These are phyloP conservation scores for Amaurobius ferox DNA, from an alignment of 2,888 invertebrate species.

Conservation along the genomic window DNA sequence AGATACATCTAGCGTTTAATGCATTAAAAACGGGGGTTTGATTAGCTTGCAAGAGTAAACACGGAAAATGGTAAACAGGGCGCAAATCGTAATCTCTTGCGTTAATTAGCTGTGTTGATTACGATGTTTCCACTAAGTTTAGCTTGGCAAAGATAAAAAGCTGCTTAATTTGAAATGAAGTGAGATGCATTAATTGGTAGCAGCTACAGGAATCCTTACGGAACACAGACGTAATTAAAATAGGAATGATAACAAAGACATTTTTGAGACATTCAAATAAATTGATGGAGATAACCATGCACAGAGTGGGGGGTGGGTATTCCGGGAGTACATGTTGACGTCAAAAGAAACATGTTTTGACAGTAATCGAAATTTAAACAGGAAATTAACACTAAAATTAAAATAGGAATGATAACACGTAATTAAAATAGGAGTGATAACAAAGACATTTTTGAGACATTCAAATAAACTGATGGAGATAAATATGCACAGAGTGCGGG, in stretches of 20 bases:
- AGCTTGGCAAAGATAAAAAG: neutral
- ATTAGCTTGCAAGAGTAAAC: neutral
- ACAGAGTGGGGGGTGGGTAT: too few species aligned
- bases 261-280: too few species aligned
- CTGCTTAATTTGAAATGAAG: neutral
- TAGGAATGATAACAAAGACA: neutral
- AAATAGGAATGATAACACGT: too few species aligned
- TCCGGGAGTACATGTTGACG: too few species aligned
- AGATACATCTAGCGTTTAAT: neutral
- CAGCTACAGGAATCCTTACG: neutral
- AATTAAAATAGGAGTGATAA: too few species aligned
- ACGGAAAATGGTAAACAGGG: neutral
- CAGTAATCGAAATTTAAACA: too few species aligned
- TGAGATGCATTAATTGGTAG: neutral
- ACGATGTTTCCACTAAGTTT: neutral
- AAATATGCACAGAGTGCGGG: too few species aligned
- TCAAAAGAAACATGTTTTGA: too few species aligned
- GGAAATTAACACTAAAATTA: too few species aligned
- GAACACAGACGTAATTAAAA: neutral
- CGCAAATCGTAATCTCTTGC: neutral
- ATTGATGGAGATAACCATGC: too few species aligned
- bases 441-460: too few species aligned
- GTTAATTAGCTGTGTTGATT: neutral
- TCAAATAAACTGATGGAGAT: too few species aligned
- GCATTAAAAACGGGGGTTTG: neutral